phyloP scores from a whole-genome alignment of 2,888 invertebrate species.

The Tryphoninae sp. region DNA sequence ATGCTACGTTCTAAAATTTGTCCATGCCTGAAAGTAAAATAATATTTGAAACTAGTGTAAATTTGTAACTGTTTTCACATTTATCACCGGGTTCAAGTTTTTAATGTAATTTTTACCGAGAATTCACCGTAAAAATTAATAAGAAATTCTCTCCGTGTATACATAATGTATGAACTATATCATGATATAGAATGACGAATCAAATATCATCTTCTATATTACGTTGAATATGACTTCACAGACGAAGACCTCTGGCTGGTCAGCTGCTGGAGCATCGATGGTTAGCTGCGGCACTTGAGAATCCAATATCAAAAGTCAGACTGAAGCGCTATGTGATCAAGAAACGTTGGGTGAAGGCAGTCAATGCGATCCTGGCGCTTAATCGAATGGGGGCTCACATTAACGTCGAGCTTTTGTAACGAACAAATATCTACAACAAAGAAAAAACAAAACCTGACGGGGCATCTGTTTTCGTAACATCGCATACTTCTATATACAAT shows the following conservation, averaged over 20 bases:
- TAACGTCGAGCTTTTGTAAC: conserved; percentile 82
- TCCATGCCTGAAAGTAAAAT: too few species aligned
- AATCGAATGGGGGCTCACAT: conserved; percentile 93
- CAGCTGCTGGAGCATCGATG: conserved; percentile 90
- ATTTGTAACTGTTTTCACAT: too few species aligned
- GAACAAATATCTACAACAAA: not conserved
- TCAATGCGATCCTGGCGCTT: conserved; percentile 93
- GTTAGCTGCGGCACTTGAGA: conserved; percentile 87
- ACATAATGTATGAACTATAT: too few species aligned
- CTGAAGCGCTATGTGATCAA: conserved; percentile 94
- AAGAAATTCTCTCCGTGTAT: too few species aligned
- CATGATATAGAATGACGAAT: too few species aligned
- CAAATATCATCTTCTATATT: not conserved
- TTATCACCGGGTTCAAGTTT: too few species aligned
- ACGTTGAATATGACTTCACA: conserved; percentile 77
- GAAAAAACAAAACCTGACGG: conserved; percentile 4
- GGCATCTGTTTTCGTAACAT: not conserved
- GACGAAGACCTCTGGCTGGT: conserved; percentile 88
- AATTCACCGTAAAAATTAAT: too few species aligned
- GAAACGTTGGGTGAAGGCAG: conserved; percentile 94
- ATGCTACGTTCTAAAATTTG: too few species aligned
- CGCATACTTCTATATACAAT: too few species aligned
- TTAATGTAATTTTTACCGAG: too few species aligned
- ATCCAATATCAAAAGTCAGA: conserved; percentile 89
- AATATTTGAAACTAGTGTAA: too few species aligned